Conservation (phyloP, 2,797 vertebrate genomes). For the Lithobates sylvaticus region DNA sequence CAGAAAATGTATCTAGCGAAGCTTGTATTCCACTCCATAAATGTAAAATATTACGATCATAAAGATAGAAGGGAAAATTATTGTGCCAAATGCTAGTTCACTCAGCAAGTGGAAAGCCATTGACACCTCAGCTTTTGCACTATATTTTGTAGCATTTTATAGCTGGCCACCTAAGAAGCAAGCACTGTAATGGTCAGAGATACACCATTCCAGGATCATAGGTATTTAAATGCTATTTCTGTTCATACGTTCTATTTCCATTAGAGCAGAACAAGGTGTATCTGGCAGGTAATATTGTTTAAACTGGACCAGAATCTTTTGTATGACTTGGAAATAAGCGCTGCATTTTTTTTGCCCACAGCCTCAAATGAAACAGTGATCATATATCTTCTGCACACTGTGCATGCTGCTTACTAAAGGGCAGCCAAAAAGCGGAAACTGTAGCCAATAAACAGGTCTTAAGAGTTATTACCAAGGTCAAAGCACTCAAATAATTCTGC, state of each 20-base stretch:
- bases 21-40: neutral
- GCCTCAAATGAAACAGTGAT: conserved; percentile 22
- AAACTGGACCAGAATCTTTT: conserved; percentile 18
- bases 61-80: conserved; percentile 17
- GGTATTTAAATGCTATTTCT: conserved; percentile 22
- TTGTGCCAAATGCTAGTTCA: conserved; percentile 1
- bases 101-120: conserved; percentile 29
- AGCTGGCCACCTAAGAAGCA: conserved; percentile 27
- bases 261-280: conserved; percentile 2
- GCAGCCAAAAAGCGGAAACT: conserved; percentile 6
- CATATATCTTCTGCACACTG: conserved; percentile 5
- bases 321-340: conserved; percentile 14
- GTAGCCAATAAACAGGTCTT: neutral
- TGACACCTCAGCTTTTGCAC: neutral
- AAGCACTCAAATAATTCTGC: neutral
- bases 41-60: conserved; percentile 37
- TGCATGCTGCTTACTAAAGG: neutral
- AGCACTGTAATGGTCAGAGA: conserved; percentile 2
- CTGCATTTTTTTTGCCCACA: neutral
- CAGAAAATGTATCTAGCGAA: neutral
- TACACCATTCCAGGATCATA: neutral
- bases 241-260: neutral
- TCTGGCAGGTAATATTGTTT: conserved; percentile 22
- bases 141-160: conserved; percentile 4
- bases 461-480: conserved; percentile 9